Conservation (phyloP, 2,113 vertebrate genomes). For the Xyrauchen texanus region DNA sequence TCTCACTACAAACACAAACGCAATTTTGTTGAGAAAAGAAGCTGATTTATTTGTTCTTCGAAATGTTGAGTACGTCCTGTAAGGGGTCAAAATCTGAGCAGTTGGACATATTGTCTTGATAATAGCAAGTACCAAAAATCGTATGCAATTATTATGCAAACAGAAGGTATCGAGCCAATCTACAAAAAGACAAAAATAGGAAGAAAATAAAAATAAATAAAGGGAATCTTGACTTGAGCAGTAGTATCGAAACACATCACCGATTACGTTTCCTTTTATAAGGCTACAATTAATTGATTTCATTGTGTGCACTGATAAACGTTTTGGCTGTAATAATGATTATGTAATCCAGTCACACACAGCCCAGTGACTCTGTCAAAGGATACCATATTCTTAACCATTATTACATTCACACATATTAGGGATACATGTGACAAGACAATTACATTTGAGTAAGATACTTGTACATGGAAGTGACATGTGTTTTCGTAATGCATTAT, state of each 20-base stretch:
- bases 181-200: not conserved
- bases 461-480: conserved; percentile 17
- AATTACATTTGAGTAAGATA: conserved; percentile 27
- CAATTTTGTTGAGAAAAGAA: conserved; percentile 54
- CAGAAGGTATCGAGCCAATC: not conserved
- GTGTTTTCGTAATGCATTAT: conserved; percentile 1
- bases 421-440: conserved; percentile 15
- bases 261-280: conserved; percentile 14
- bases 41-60: conserved; percentile 44
- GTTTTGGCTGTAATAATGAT: conserved; percentile 3
- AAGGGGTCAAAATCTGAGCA: conserved; percentile 17
- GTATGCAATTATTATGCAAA: conserved; percentile 1
- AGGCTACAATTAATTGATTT: conserved; percentile 23
- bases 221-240: not conserved
- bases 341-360: not conserved
- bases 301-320: conserved; percentile 2
- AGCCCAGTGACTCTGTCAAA: not conserved
- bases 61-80: conserved; percentile 12
- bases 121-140: conserved; percentile 10
- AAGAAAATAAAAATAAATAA: not conserved
- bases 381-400: not conserved
- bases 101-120: conserved; percentile 1
- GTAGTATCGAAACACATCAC: not conserved
- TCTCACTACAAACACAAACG: conserved; percentile 48
- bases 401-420: conserved; percentile 33